phyloP scores from a whole-genome alignment of 2,888 invertebrate genomes.

The Sarcophaga subvicina region DNA sequence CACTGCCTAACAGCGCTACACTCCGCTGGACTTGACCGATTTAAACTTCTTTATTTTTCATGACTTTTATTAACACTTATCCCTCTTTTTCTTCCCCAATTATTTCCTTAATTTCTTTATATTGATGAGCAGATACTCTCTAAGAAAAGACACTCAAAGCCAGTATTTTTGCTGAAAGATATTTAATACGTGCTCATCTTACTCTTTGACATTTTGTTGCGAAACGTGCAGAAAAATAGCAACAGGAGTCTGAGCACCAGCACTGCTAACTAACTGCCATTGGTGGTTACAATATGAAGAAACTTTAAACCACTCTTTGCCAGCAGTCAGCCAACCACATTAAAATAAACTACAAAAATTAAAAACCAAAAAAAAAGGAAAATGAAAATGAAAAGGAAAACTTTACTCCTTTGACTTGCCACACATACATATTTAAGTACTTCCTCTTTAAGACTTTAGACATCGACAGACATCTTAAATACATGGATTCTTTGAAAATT shows the following conservation, averaged over 20 bases:
- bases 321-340: slow-evolving; percentile 1
- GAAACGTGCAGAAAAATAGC: slow-evolving; percentile 15
- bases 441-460: slow-evolving; percentile 25
- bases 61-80: neutral
- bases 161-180: slow-evolving; percentile 39
- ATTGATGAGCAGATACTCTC: slow-evolving; percentile 41
- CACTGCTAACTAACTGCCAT: too few relatives aligned
- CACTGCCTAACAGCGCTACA: too few relatives aligned
- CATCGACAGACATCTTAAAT: neutral
- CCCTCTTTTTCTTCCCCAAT: slow-evolving; percentile 45
- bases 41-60: neutral
- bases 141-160: slow-evolving; percentile 27
- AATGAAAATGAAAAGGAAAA: slow-evolving; percentile 6
- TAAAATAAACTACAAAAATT: too few relatives aligned
- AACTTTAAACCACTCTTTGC: slow-evolving; percentile 27
- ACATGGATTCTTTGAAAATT: slow-evolving; percentile 15
- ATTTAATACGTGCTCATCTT: slow-evolving; percentile 42
- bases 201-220: too few relatives aligned
- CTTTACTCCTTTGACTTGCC: slow-evolving; percentile 48
- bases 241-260: neutral
- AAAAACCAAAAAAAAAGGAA: too few relatives aligned
- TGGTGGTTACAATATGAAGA: neutral
- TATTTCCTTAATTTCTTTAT: slow-evolving; percentile 66
- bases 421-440: slow-evolving; percentile 29
- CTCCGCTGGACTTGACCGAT: too few relatives aligned